These are phyloP conservation scores for Drosophila mimica DNA, from an alignment of 2,888 invertebrate genomes.

Conservation along the genomic window DNA sequence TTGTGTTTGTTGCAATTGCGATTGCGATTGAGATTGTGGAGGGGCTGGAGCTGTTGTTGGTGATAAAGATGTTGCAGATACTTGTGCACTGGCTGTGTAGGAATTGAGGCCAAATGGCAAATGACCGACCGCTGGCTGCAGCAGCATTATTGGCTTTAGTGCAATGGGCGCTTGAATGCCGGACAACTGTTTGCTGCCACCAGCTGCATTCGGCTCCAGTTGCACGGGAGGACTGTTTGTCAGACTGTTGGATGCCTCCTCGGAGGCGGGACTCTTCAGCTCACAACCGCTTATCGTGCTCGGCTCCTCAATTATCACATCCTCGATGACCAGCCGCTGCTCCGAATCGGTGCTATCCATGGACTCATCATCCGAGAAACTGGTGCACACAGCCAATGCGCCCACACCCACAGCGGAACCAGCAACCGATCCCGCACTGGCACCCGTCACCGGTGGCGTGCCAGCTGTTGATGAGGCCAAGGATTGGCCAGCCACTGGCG, in stretches of 20 bases:
- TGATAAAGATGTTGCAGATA: conserved; percentile 21
- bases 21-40: not conserved
- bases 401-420: conserved; percentile 3
- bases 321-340: conserved; percentile 87
- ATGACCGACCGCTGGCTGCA: conserved; percentile 14
- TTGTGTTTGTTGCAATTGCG: not conserved
- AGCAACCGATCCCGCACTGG: not conserved
- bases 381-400: conserved; percentile 13
- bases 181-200: conserved; percentile 43
- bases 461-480: conserved; percentile 57
- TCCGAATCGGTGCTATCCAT: conserved; percentile 89
- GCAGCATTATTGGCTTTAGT: conserved; percentile 58
- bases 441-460: conserved; percentile 61
- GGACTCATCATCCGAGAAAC: conserved; percentile 87
- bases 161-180: conserved; percentile 69
- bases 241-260: conserved; percentile 44
- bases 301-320: conserved; percentile 83
- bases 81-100: conserved; percentile 6
- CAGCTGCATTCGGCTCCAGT: conserved; percentile 44
- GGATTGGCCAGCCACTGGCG: conserved; percentile 71
- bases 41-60: not conserved
- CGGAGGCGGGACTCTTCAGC: conserved; percentile 72
- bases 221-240: conserved; percentile 55
- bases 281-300: conserved; percentile 44
- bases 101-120: conserved; percentile 14